Percentiles rank a stretch among this genome's conserved stretches.
phyloP scores from a whole-genome alignment of 2,888 invertebrate genomes.

The Trissoscelio sp. region DNA sequence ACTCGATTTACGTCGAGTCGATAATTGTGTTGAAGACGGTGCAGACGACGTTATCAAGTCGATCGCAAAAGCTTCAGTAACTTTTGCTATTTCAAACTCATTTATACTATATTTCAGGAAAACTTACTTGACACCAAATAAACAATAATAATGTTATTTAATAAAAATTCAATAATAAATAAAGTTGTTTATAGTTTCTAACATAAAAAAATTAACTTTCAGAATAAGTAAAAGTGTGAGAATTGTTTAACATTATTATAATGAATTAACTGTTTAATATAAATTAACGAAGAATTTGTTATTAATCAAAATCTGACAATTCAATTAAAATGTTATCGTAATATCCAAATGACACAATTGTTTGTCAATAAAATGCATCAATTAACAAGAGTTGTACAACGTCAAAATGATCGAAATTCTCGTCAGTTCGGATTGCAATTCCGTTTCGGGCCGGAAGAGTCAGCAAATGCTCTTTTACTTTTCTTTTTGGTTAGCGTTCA shows the following conservation, averaged over 20 bases:
- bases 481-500: constrained; percentile 60
- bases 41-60: constrained; percentile 56
- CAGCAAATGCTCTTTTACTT: constrained; percentile 57
- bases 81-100: constrained; percentile 32
- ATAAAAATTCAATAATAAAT: too few relatives aligned
- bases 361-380: constrained; percentile 52
- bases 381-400: constrained; percentile 61
- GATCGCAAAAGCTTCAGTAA: constrained; percentile 49
- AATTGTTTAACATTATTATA: too few relatives aligned
- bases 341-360: constrained; percentile 30
- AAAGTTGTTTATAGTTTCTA: too few relatives aligned
- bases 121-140: too few relatives aligned
- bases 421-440: constrained; percentile 69
- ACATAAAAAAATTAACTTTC: too few relatives aligned
- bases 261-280: too few relatives aligned
- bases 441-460: constrained; percentile 65
- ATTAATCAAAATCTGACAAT: not conserved
- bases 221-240: too few relatives aligned
- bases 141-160: too few relatives aligned
- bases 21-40: constrained; percentile 60
- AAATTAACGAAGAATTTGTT: not conserved
- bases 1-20: constrained; percentile 62
- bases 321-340: constrained; percentile 8
- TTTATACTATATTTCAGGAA: too few relatives aligned
- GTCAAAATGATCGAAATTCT: constrained; percentile 69